Conservation (phyloP, 2,797 vertebrate genomes). For the Lacerta viridis region DNA sequence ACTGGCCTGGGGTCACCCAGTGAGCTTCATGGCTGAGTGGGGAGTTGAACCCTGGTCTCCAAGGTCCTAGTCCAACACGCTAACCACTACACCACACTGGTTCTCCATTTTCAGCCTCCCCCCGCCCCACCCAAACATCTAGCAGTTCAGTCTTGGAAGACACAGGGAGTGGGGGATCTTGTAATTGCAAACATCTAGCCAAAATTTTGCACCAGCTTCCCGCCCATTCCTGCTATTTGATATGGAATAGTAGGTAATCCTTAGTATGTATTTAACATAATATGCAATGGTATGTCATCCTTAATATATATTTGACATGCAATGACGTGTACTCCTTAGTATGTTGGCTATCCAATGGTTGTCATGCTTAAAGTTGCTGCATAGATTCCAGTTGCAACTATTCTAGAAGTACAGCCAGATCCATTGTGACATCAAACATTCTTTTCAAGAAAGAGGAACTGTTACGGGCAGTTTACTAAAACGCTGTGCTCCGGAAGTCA, state of each 20-base stretch:
- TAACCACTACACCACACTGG: too few relatives aligned
- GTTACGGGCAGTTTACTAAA: not conserved
- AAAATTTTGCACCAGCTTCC: not conserved
- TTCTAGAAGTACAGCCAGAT: not conserved
- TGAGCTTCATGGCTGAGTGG: too few relatives aligned
- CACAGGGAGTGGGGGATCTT: not conserved
- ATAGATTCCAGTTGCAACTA: not conserved
- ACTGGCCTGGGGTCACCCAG: too few relatives aligned
- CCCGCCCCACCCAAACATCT: not conserved
- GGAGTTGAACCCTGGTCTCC: too few relatives aligned
- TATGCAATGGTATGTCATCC: too few relatives aligned
- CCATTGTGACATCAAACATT: not conserved
- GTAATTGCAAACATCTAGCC: not conserved
- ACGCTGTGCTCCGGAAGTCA: not conserved
- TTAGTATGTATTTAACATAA: too few relatives aligned
- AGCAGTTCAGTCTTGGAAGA: not conserved
- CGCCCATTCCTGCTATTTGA: not conserved
- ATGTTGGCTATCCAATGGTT: too few relatives aligned
- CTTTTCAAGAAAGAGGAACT: slow-evolving; percentile 6
- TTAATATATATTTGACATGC: too few relatives aligned
- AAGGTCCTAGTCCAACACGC: too few relatives aligned
- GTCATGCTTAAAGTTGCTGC: not conserved
- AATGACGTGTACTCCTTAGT: too few relatives aligned
- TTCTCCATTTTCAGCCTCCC: not conserved
- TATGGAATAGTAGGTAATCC: too few relatives aligned